A percentile compares a stretch with the other conserved stretches of the same genome.
These are phyloP conservation scores for Ptilodon capucinus DNA, from an alignment of 2,888 invertebrate species.

Conservation along the genomic window DNA sequence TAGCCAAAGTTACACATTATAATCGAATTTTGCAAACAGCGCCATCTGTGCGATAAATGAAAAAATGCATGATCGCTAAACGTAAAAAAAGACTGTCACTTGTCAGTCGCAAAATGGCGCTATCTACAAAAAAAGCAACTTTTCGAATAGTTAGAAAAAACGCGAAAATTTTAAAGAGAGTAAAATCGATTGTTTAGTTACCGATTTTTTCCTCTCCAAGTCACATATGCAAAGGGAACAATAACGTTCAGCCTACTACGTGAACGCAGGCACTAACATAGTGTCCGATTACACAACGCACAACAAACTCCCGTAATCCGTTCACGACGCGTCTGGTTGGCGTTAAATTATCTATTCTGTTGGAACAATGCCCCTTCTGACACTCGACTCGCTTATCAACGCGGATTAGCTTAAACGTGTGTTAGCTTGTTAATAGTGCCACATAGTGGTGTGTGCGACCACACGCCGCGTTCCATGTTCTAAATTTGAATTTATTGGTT, in stretches of 20 bases:
- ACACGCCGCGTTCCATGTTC: slow-evolving; percentile 50
- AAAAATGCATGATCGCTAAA: no score
- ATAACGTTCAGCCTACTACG: no score
- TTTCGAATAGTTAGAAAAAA: no score
- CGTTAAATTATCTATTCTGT: slow-evolving; percentile 58
- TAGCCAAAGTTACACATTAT: no score
- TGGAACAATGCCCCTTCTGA: slow-evolving; percentile 47
- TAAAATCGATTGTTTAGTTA: no score
- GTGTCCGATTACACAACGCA: slow-evolving; percentile 26
- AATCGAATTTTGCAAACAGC: no score
- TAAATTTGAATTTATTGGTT: slow-evolving; percentile 32
- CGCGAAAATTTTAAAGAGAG: no score
- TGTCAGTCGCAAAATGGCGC: no score
- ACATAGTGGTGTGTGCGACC: slow-evolving; percentile 41
- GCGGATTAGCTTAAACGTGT: slow-evolving; percentile 52
- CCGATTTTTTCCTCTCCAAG: no score
- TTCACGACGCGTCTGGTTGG: slow-evolving; percentile 30
- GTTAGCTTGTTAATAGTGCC: slow-evolving; percentile 29
- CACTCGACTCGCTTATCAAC: slow-evolving; percentile 36
- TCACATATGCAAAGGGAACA: not conserved
- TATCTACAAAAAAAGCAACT: no score
- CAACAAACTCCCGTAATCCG: slow-evolving; percentile 40
- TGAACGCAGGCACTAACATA: slow-evolving; percentile 9
- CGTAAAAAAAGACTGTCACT: no score
- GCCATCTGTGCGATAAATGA: no score